Evolutionary conservation across 2,797 vertebrate genomes (phyloP).

Genomic region (Leptoclinus maculatus): DNA sequence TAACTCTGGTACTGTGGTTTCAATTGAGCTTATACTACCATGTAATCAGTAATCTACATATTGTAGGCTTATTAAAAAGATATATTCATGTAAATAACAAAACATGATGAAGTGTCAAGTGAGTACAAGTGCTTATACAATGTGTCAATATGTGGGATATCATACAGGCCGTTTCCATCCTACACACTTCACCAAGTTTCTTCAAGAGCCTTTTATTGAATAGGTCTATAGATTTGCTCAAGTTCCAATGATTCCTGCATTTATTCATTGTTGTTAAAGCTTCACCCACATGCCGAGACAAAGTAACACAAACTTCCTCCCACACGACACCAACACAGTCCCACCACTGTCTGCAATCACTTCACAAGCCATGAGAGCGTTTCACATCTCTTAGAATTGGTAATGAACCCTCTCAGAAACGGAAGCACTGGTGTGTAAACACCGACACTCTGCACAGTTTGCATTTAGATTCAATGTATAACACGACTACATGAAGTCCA

Average conservation of each 20-base stretch:
- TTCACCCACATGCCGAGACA: conserved; percentile 42
- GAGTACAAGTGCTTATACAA: not conserved
- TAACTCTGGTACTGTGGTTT: not conserved
- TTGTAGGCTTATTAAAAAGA: not conserved
- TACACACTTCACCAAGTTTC: not conserved
- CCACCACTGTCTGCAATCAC: conserved; percentile 27
- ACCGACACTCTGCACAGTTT: not conserved
- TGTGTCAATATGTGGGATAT: not conserved
- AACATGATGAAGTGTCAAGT: not conserved
- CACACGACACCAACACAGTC: conserved; percentile 32
- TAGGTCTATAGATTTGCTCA: conserved; percentile 7
- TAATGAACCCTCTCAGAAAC: not conserved
- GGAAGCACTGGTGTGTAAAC: not conserved
- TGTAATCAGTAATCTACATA: not conserved
- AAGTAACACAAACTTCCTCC: conserved; percentile 33
- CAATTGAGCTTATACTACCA: not conserved
- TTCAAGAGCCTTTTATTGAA: not conserved
- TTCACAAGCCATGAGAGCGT: not conserved
- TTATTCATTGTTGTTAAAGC: conserved; percentile 26
- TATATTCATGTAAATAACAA: not conserved
- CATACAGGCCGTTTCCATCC: not conserved
- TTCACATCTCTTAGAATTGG: conserved; percentile 11
- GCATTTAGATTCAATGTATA: not conserved
- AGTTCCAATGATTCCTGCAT: conserved; percentile 13
- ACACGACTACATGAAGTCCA: not conserved